Evolutionary conservation across 2,797 vertebrate species (phyloP).

Genomic region (Ambastaia sidthimunki): DNA sequence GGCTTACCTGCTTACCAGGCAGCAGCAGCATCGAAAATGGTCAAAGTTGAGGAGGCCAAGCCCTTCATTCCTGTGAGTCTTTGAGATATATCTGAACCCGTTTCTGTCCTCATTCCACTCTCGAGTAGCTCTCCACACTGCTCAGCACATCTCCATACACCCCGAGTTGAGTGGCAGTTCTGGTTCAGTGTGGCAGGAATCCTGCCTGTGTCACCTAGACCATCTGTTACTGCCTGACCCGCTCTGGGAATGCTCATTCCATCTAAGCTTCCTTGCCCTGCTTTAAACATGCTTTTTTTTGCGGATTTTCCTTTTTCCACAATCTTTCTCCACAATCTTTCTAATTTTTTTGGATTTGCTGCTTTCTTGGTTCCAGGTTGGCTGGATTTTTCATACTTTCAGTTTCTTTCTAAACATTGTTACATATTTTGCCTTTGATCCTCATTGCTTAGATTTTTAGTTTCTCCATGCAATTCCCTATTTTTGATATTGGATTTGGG

Average conservation of each 20-base stretch:
- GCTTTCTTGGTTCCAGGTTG: slow-evolving; percentile 72
- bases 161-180: slow-evolving; percentile 15
- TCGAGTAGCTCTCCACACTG: slow-evolving; percentile 28
- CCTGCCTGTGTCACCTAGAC: background rate
- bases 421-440: slow-evolving; percentile 34
- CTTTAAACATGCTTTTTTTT: slow-evolving; percentile 47
- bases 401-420: slow-evolving; percentile 46
- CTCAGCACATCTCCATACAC: slow-evolving; percentile 11
- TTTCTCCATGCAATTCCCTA: slow-evolving; percentile 20
- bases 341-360: slow-evolving; percentile 3
- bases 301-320: slow-evolving; percentile 33
- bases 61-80: slow-evolving; percentile 80
- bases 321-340: slow-evolving; percentile 25
- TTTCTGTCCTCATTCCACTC: slow-evolving; percentile 56
- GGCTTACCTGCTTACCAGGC: slow-evolving; percentile 83
- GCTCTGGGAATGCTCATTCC: slow-evolving; percentile 53
- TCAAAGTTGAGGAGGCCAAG: slow-evolving; percentile 82
- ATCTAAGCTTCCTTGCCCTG: slow-evolving; percentile 43
- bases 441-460: slow-evolving; percentile 39
- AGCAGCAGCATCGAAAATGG: slow-evolving; percentile 80
- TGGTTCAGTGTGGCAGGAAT: slow-evolving; percentile 22
- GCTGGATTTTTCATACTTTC: slow-evolving; percentile 67
- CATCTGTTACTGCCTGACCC: slow-evolving; percentile 42
- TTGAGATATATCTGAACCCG: slow-evolving; percentile 45
- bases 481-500: slow-evolving; percentile 28